A percentile compares a stretch with the other conserved stretches of the same genome.
phyloP scores from a whole-genome alignment of 2,113 vertebrate genomes.

The Chinchilla lanigera region DNA sequence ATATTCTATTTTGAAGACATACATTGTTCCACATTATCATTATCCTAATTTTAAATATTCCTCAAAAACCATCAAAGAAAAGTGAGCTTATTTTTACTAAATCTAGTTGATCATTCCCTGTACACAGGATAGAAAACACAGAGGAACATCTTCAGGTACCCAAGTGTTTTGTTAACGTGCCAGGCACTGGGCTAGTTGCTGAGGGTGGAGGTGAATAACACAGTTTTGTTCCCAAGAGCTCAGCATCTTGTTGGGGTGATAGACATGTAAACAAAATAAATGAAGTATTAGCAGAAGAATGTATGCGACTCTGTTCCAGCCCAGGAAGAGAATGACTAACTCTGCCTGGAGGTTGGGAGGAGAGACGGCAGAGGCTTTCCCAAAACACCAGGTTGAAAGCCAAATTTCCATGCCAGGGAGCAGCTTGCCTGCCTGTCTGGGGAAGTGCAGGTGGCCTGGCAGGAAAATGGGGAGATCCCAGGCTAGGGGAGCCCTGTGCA shows the following conservation, averaged over 20 bases:
- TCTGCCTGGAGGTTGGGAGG: slow-evolving; percentile 70
- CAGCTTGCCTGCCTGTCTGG: not conserved
- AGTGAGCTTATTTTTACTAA: not conserved
- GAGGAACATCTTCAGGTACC: not conserved
- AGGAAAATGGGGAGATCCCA: slow-evolving; percentile 43
- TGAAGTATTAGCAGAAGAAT: slow-evolving; percentile 75
- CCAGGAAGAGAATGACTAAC: slow-evolving; percentile 76
- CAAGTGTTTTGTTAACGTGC: slow-evolving; percentile 37
- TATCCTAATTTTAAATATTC: not conserved
- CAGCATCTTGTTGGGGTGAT: slow-evolving; percentile 68
- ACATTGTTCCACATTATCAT: not conserved
- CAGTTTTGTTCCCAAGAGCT: slow-evolving; percentile 58
- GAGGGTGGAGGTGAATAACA: slow-evolving; percentile 30
- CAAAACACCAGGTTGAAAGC: slow-evolving; percentile 48
- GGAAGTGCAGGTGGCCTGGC: slow-evolving; percentile 1
- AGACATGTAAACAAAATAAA: slow-evolving; percentile 75
- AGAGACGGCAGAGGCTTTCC: slow-evolving; percentile 32
- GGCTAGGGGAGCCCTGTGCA: not conserved
- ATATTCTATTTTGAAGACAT: not conserved
- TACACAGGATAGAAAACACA: not conserved
- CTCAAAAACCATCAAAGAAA: not conserved
- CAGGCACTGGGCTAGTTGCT: slow-evolving; percentile 28
- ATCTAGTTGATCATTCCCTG: not conserved
- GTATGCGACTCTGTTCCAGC: slow-evolving; percentile 64
- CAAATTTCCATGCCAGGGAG: not conserved